Base-by-base conservation (phyloP, 2,113 vertebrate genomes). In the Odocoileus virginianus region DNA sequence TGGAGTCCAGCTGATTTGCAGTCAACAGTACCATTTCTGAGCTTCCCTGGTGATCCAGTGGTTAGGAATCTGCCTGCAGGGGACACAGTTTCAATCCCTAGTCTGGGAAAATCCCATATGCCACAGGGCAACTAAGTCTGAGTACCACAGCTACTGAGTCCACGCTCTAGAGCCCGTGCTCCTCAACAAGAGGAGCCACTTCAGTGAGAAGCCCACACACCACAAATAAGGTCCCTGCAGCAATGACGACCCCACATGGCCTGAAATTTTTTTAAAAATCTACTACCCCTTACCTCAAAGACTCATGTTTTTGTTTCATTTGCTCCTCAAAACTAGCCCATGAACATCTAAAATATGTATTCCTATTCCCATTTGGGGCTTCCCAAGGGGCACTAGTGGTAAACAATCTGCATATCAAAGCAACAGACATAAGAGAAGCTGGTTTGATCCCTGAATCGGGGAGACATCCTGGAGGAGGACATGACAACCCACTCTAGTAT, bases 241-340 rank as follows among this genome's bases (percentile, higher is more conserved):
- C 71, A 76, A 9, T 27, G 71, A 76, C 14, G 11, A 43, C 71
- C 40, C 23, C 6, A 2, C 0, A 0, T 43, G 71, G 71, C 71
- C 71, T 7, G 7, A 76, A 45, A 40, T 45, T 78, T 4, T 45
- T 78, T 4, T 5, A 5, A 3, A 78, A 60, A 92, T 28, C 19
- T 76, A 76, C 60, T 17, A 74, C 27, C 74, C 43, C 33, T 50
- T 85, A 50, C 11, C 7, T 5, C 50, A 21, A 8, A 5, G 40
- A 5, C 11, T 60, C 43, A 43, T 5, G 16, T 87, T 89, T 95
- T 83, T 79, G 60, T 87, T n/a, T 94, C 45, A n/a, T 58, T 79
- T 27, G 45, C n/a, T 91, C 36, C 54, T 94, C 47, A 85, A 90
- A 85, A 71, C 50, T 40, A 92, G 33, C 12, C 83, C 50, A 15